Conservation (phyloP, 2,797 vertebrate species). For the Pelochelys cantorii region DNA sequence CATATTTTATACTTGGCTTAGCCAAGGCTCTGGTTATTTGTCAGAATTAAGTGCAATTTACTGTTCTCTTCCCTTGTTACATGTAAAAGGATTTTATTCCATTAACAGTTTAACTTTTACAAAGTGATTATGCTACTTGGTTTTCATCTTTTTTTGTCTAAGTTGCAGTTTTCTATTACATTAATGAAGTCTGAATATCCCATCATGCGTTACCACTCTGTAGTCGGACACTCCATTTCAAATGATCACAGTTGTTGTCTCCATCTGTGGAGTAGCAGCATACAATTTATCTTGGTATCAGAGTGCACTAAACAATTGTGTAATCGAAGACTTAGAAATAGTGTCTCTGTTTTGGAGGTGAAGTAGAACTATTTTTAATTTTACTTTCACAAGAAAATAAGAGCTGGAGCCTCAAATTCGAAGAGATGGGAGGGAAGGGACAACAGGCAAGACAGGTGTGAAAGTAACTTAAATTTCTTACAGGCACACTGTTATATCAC, state of each 20-base stretch:
- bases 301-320: neutral
- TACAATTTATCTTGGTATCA: neutral
- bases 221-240: conserved; percentile 13
- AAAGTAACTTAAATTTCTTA: too few relatives aligned
- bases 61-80: neutral
- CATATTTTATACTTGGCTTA: conserved; percentile 1
- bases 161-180: neutral
- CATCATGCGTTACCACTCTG: neutral
- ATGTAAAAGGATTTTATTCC: neutral
- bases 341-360: neutral
- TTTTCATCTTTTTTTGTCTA: neutral
- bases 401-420: neutral
- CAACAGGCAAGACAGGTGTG: neutral
- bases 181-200: neutral
- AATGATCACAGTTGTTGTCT: neutral
- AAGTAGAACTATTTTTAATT: neutral
- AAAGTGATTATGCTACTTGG: neutral
- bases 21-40: neutral
- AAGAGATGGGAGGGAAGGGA: neutral
- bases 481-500: too few relatives aligned
- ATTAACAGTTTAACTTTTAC: neutral
- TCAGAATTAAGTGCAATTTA: conserved; percentile 2
- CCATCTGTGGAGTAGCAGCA: neutral
- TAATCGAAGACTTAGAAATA: neutral
- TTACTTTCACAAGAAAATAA: neutral